phyloP scores from a whole-genome alignment of 2,113 vertebrate genomes.

The Myotis lucifugus region DNA sequence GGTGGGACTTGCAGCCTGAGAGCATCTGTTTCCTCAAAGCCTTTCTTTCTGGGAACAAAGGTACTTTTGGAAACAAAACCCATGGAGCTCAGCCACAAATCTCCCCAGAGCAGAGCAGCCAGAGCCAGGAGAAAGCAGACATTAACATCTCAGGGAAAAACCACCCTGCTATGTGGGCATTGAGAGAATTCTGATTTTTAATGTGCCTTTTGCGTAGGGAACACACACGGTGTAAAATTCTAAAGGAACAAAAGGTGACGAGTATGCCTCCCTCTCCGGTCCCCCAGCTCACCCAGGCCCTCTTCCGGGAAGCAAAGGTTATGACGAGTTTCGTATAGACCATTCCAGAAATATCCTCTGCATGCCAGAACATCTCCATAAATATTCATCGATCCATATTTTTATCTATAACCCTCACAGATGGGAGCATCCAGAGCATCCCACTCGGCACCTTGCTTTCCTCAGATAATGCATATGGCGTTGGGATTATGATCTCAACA shows the following conservation, averaged over 20 bases:
- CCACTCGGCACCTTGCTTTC: not conserved
- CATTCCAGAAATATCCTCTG: constrained; percentile 26
- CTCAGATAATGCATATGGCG: not conserved
- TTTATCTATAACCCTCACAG: constrained; percentile 35
- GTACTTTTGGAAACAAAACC: constrained; percentile 46
- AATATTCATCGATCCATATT: constrained; percentile 21
- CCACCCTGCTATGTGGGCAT: not conserved
- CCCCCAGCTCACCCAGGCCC: not conserved
- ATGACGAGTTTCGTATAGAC: not conserved
- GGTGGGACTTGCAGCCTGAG: not conserved
- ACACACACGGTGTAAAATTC: not conserved
- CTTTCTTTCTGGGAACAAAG: constrained; percentile 37
- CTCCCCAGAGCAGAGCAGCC: constrained; percentile 29
- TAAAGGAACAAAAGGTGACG: not conserved
- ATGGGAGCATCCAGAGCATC: not conserved
- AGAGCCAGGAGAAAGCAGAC: not conserved
- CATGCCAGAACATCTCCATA: not conserved
- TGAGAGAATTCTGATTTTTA: constrained; percentile 9
- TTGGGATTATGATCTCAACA: not conserved
- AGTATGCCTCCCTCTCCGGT: not conserved
- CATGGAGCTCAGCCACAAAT: not conserved
- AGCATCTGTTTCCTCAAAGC: not conserved
- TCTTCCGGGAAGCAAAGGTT: not conserved
- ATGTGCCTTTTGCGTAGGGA: not conserved
- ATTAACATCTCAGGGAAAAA: not conserved